Evolutionary conservation across 1,140 invertebrate species (phyloP).

Genomic region (Euborellia annulipes): DNA sequence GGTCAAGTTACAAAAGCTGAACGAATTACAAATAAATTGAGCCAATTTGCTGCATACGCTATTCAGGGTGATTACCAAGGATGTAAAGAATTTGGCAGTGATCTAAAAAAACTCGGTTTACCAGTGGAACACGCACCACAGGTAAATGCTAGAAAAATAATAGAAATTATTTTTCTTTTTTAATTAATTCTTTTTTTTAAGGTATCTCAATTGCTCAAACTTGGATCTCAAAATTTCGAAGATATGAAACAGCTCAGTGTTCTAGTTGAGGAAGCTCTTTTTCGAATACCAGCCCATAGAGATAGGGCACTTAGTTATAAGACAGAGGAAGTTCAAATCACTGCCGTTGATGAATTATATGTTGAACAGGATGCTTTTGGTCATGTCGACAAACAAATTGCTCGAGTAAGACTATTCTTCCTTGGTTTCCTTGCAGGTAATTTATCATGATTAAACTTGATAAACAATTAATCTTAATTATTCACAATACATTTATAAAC

Average conservation of each 20-base stretch:
- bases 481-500: too few relatives aligned
- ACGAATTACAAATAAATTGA: constrained; percentile 74
- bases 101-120: constrained; percentile 83
- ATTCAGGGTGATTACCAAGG: constrained; percentile 85
- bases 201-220: constrained; percentile 90
- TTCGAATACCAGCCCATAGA: constrained; percentile 63
- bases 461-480: too few relatives aligned
- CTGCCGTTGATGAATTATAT: constrained; percentile 89
- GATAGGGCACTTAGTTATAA: constrained; percentile 88
- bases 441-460: too few relatives aligned
- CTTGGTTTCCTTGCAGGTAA: constrained; percentile 75
- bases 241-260: constrained; percentile 83
- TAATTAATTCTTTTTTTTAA: constrained; percentile 25
- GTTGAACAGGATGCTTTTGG: constrained; percentile 83
- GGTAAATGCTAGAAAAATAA: constrained; percentile 25
- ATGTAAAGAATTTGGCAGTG: constrained; percentile 81
- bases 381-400: constrained; percentile 78
- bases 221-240: constrained; percentile 78
- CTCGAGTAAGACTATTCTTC: constrained; percentile 87
- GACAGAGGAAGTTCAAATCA: constrained; percentile 95
- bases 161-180: background rate
- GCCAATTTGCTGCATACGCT: constrained; percentile 87
- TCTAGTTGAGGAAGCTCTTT: constrained; percentile 79
- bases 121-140: constrained; percentile 95
- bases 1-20: constrained; percentile 92